Base-by-base conservation (phyloP, 2,113 vertebrate species). In the Butastur rufipennis region DNA sequence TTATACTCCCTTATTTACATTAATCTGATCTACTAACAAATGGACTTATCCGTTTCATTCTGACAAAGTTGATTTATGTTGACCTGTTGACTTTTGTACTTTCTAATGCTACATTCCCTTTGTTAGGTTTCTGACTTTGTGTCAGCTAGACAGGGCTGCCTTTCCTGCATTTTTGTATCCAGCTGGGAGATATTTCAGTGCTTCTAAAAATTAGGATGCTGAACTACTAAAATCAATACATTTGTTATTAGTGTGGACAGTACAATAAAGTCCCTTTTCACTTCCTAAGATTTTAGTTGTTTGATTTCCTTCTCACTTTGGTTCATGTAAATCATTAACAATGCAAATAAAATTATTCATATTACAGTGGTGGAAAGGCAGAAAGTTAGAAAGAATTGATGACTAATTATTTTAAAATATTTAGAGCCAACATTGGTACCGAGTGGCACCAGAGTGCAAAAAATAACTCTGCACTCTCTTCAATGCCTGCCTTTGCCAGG, bases 1-100 rank as follows among this genome's bases (percentile, higher is more conserved):
- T 96, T 94, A 85, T 45, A 79, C 62, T 73, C 67, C 85, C 55
- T 93, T 87, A 88, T 94, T 97, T 94, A 80, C 36, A 22, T 95
- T 97, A 92, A 96, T 97, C 92, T 97, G 73, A 90, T 96, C 91
- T 95, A 94, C 86, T 89, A 92, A 88, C 91, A 96, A 98, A 93
- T 82, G 78, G 94, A 90, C 81, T 95, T 86, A 93, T 82, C 83
- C 93, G 81, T 94, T 95, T 97, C 85, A 95, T 80, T 92, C 92
- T 93, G 85, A 95, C 95, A 96, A 95, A 88, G 78, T 52, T 95
- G 85, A 96, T 97, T 97, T 97, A 75, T 88, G 82, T 95, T 94
- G 93, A 92, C 93, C 73, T 92, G 93, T 95, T 75, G 91, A 97
- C 79, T 94, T 96, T 94, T 95, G 84, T 82, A 91, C 93, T 96